Percentiles rank a stretch among this genome's conserved stretches.
phyloP scores from a whole-genome alignment of 2,888 invertebrate species.

The Phlogophora meticulosa region DNA sequence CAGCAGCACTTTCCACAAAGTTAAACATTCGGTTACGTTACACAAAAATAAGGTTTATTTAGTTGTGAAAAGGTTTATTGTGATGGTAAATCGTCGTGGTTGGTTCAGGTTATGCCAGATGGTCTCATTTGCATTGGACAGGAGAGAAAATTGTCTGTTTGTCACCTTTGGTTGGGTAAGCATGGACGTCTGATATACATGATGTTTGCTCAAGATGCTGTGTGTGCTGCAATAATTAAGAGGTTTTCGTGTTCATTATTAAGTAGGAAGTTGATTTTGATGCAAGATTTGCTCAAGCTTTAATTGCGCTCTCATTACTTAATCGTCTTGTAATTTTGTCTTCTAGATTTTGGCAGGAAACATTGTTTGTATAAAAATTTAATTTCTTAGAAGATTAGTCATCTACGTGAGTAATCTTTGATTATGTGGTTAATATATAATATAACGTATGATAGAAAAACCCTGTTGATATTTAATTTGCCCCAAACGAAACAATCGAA shows the following conservation, averaged over 20 bases:
- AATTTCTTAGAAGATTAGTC: too few species aligned
- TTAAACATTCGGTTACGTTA: constrained; percentile 15
- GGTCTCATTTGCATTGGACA: constrained; percentile 84
- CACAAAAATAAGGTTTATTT: constrained; percentile 50
- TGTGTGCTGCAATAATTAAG: constrained; percentile 60
- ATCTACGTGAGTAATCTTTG: too few species aligned
- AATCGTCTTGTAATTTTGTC: background rate
- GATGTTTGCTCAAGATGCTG: constrained; percentile 47
- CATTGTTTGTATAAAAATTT: too few species aligned
- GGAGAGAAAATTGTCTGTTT: constrained; percentile 82
- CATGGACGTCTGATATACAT: constrained; percentile 63
- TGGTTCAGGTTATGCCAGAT: constrained; percentile 72
- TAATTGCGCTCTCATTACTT: background rate
- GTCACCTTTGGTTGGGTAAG: constrained; percentile 77
- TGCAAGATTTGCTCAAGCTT: constrained; percentile 5
- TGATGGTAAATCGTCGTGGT: constrained; percentile 41
- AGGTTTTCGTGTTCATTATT: constrained; percentile 16
- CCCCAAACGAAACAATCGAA: too few species aligned
- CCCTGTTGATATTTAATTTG: too few species aligned
- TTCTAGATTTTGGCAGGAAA: background rate
- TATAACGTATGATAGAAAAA: too few species aligned
- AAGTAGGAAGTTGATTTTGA: constrained; percentile 12
- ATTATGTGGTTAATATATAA: too few species aligned
- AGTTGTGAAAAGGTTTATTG: constrained; percentile 37
- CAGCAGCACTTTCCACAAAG: constrained; percentile 27